Evolutionary conservation across 1,140 invertebrate genomes (phyloP), one percentile per base, ranked within the genome.

Genomic region (Drosophila ogumai): DNA sequence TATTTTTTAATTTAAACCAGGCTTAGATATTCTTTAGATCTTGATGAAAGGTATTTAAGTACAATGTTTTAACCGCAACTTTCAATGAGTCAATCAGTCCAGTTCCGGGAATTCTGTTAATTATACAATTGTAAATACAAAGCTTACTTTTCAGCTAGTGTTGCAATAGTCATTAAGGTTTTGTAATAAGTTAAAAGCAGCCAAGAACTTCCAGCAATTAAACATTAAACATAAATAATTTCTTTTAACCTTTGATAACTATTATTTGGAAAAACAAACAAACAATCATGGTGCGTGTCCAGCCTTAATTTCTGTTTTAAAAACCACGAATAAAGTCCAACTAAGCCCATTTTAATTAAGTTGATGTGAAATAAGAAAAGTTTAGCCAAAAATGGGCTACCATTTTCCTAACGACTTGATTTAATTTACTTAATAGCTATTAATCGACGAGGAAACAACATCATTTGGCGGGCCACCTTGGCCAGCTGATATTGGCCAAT

Each of bases 361-460:
- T 19, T 17, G 8, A 46, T 9, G 32, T 13, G 15, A 15, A 41
- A 52, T 38, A 49, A 34, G 40, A 38, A 74, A 73, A 61, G 40
- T 32, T 25, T 50, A 31, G 28, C 25, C 41, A 31, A 55, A 46
- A 59, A 49, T 55, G 38, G 32, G 13, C 12, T 43, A 32, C 44
- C 47, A 52, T 61, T 59, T 34, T 32, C 3, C 13, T 41, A 57
- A 78, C 64, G 59, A 59, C 52, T 43, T 72, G 41, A 73, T 56
- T 22, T 43, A 34, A 54, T 67, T 87, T 77, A 32, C 40, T 44
- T 84, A 80, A 84, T 88, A 66, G 80, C 67, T 68, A 77, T 79
- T 74, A 84, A 80, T 90, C 68, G 67, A 40, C 50, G 38, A 47
- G 80, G 72, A 80, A 84, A 80, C 67, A 50, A 38, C 64, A 69